These are phyloP conservation scores for Chrysotoxum bicinctum DNA, from an alignment of 2,888 invertebrate genomes.

Conservation along the genomic window DNA sequence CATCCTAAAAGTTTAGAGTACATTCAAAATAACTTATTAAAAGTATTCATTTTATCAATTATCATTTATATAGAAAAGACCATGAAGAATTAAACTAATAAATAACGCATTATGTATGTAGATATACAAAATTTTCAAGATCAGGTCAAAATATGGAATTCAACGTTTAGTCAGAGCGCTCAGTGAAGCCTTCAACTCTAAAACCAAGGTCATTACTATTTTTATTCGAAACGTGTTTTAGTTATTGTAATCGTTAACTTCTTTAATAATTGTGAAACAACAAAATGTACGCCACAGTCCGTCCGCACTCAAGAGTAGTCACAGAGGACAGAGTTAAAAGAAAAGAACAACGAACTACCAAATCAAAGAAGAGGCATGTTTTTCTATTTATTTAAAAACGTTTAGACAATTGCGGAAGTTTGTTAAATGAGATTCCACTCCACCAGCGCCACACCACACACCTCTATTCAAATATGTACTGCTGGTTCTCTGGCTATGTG, in stretches of 20 bases:
- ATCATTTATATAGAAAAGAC: constrained; percentile 3
- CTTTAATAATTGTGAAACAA: constrained; percentile 22
- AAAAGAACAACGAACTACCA: constrained; percentile 19
- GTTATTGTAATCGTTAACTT: constrained; percentile 53
- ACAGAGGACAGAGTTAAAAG: constrained; percentile 9
- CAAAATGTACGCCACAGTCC: constrained; percentile 15
- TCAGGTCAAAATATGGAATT: constrained; percentile 58
- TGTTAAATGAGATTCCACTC: constrained; percentile 26
- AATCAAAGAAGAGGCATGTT: constrained; percentile 29
- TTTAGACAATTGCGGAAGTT: constrained; percentile 45
- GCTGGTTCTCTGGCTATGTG: not conserved
- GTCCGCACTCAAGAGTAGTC: not conserved
- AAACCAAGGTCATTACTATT: constrained; percentile 65
- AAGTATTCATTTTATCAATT: not conserved
- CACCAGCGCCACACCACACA: constrained; percentile 9
- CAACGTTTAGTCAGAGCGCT: constrained; percentile 35
- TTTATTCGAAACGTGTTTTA: constrained; percentile 63
- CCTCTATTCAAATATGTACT: not conserved
- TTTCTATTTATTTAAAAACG: constrained; percentile 22
- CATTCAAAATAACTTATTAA: not conserved
- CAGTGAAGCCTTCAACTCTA: constrained; percentile 56
- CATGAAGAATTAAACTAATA: constrained; percentile 22
- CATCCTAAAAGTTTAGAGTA: not conserved
- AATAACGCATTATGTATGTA: constrained; percentile 16
- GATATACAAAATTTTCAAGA: constrained; percentile 52